A percentile compares a stretch with the other conserved stretches of the same genome.
Conservation (phyloP, 2,888 invertebrate species). For the Hydroisotoma schaefferi region DNA sequence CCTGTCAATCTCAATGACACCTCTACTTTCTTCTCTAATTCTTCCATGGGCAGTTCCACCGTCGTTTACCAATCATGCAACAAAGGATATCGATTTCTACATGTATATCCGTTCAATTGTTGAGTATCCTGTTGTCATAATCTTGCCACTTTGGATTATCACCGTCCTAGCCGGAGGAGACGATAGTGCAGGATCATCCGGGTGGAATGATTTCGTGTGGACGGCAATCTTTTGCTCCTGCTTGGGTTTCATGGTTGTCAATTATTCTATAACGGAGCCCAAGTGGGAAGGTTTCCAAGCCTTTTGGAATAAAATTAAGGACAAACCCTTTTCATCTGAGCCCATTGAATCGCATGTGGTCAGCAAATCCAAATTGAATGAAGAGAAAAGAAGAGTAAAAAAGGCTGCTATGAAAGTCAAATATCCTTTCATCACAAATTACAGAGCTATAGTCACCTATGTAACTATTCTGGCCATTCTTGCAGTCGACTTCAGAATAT, state of each 20-base stretch:
- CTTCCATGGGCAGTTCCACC: slow-evolving; percentile 44
- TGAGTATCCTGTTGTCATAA: slow-evolving; percentile 38
- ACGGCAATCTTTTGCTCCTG: slow-evolving; percentile 16
- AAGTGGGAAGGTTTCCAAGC: slow-evolving; percentile 30
- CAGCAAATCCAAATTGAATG: background rate
- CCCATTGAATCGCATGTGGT: background rate
- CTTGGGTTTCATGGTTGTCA: slow-evolving; percentile 35
- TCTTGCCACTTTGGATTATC: slow-evolving; percentile 29
- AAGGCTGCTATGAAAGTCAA: slow-evolving; percentile 12
- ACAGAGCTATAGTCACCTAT: slow-evolving; percentile 67
- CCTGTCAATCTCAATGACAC: slow-evolving; percentile 33
- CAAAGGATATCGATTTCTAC: slow-evolving; percentile 22
- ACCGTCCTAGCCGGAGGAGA: slow-evolving; percentile 35
- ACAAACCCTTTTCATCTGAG: slow-evolving; percentile 21
- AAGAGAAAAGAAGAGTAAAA: background rate
- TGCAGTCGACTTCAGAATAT: slow-evolving; percentile 87
- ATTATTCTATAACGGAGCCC: slow-evolving; percentile 39
- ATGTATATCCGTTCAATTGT: slow-evolving; percentile 33
- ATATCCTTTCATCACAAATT: slow-evolving; percentile 59
- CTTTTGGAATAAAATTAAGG: slow-evolving; percentile 31
- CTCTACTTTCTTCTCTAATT: slow-evolving; percentile 34
- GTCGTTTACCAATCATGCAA: slow-evolving; percentile 26
- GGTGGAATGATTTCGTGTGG: slow-evolving; percentile 15
- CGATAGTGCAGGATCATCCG: background rate
- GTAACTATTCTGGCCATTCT: slow-evolving; percentile 78